Evolutionary conservation across 2,888 invertebrate species (phyloP).

Genomic region (Cerceris ruficornis): DNA sequence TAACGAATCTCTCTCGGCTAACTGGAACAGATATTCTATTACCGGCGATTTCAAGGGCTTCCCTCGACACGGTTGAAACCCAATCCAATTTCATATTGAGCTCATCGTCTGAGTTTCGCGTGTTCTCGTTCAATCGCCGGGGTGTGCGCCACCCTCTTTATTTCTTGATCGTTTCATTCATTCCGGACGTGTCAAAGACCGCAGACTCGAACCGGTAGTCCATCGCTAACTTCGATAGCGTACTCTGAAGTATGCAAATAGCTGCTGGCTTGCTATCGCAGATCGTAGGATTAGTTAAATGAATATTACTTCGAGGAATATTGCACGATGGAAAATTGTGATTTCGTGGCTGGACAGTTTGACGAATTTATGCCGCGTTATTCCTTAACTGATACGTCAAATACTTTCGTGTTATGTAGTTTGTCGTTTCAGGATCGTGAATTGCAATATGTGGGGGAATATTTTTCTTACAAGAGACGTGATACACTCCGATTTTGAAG

Average conservation of each 20-base stretch:
- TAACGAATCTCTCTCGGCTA: conserved; percentile 56
- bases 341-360: too few species aligned
- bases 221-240: not conserved
- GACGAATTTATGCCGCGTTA: too few species aligned
- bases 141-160: conserved; percentile 54
- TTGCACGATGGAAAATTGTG: too few species aligned
- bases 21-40: conserved; percentile 67
- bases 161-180: conserved; percentile 7
- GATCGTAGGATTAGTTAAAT: too few species aligned
- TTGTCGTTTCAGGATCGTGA: too few species aligned
- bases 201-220: not conserved
- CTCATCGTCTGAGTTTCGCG: conserved; percentile 52
- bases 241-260: not conserved
- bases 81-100: conserved; percentile 75
- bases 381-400: too few species aligned
- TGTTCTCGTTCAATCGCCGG: conserved; percentile 33
- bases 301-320: too few species aligned
- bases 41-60: conserved; percentile 68
- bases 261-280: too few species aligned
- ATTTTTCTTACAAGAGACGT: too few species aligned
- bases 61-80: conserved; percentile 73
- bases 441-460: too few species aligned
- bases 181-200: not conserved
- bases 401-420: too few species aligned
- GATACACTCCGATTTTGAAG: too few species aligned